phyloP scores from a whole-genome alignment of 2,797 vertebrate species.

The Melanotaenia boesemani region DNA sequence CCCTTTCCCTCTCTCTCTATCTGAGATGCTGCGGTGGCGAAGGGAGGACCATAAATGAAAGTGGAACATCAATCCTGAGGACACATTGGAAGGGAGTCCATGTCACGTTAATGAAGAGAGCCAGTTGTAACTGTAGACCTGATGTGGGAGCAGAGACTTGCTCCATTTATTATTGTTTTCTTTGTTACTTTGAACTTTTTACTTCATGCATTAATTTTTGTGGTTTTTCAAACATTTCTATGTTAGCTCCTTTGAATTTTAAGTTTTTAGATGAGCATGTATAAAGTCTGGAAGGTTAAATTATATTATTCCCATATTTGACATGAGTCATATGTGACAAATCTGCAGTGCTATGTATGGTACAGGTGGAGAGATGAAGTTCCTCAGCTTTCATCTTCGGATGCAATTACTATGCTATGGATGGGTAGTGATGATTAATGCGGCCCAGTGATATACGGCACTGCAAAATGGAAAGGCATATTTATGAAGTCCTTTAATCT shows the following conservation, averaged over 20 bases:
- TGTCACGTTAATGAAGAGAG: constrained; percentile 71
- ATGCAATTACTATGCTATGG: constrained; percentile 68
- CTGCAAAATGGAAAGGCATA: constrained; percentile 63
- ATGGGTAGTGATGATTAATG: constrained; percentile 72
- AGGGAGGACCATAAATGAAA: constrained; percentile 63
- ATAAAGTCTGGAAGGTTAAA: neutral
- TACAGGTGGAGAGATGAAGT: constrained; percentile 67
- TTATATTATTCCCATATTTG: constrained; percentile 47
- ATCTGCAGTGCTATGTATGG: constrained; percentile 53
- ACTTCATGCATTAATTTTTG: neutral
- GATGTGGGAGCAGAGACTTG: constrained; percentile 25
- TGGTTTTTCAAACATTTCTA: neutral
- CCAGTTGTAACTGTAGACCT: constrained; percentile 45
- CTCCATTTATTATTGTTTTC: constrained; percentile 16
- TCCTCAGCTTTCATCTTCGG: constrained; percentile 66
- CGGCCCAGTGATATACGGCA: constrained; percentile 61
- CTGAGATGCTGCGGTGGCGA: constrained; percentile 34
- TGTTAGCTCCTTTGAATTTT: neutral
- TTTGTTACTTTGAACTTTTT: constrained; percentile 17
- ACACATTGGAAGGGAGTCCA: constrained; percentile 45
- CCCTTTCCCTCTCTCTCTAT: constrained; percentile 31
- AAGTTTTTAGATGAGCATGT: neutral
- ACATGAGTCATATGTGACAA: constrained; percentile 62
- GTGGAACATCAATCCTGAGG: constrained; percentile 74
- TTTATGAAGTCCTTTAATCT: constrained; percentile 81